A percentile compares a stretch with the other conserved stretches of the same genome.
Evolutionary conservation across 2,113 vertebrate genomes (phyloP).

Genomic region (Microcebus lehilahytsara): DNA sequence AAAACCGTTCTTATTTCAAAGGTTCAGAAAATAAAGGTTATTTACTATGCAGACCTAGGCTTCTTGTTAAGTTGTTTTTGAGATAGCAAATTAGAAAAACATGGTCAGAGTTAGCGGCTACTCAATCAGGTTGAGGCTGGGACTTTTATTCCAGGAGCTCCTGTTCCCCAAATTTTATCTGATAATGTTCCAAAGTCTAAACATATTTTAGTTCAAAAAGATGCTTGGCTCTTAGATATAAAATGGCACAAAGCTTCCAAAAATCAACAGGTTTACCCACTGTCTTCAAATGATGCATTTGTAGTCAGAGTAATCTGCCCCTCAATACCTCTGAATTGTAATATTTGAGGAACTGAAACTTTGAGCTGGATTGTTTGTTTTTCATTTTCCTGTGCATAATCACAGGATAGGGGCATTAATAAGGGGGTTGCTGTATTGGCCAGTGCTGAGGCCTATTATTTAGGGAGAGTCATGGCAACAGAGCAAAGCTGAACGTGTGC

Average conservation of each 20-base stretch:
- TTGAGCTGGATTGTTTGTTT: slow-evolving; percentile 72
- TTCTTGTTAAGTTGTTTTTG: slow-evolving; percentile 81
- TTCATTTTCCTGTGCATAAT: slow-evolving; percentile 76
- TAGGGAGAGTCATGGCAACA: slow-evolving; percentile 51
- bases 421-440: slow-evolving; percentile 54
- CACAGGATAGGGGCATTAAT: slow-evolving; percentile 72
- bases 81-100: slow-evolving; percentile 85
- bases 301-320: slow-evolving; percentile 57
- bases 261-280: slow-evolving; percentile 70
- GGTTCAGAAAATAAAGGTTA: slow-evolving; percentile 75
- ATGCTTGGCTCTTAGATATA: slow-evolving; percentile 77
- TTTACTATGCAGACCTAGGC: slow-evolving; percentile 74
- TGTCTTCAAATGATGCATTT: slow-evolving; percentile 67
- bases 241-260: slow-evolving; percentile 78
- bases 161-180: slow-evolving; percentile 73
- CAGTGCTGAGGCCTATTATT: slow-evolving; percentile 45
- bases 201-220: slow-evolving; percentile 83
- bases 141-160: slow-evolving; percentile 76
- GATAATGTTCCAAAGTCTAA: slow-evolving; percentile 83
- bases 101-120: slow-evolving; percentile 81
- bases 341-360: slow-evolving; percentile 71
- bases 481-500: background rate
- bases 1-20: slow-evolving; percentile 80
- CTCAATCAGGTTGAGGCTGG: slow-evolving; percentile 81
- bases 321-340: slow-evolving; percentile 60